Base-by-base conservation (phyloP, 2,113 vertebrate species). In the Mus musculus region DNA sequence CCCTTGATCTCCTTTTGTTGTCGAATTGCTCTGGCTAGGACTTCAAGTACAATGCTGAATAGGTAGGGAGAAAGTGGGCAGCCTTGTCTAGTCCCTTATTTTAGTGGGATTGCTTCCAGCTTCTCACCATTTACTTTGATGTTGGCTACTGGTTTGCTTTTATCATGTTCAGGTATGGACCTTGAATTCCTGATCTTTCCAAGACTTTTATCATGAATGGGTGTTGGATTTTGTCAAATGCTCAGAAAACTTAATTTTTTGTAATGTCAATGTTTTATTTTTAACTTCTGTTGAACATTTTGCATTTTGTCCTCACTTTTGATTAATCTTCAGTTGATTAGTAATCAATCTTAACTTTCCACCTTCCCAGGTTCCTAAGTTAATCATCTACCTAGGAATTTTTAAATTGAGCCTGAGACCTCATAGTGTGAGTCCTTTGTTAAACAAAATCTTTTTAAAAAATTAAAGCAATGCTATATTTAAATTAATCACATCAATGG, bases 331-430 rank as follows among this genome's bases (percentile, higher is more conserved):
- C 80, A 63, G 52, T 88, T 95, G 73, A 84, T 76, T 97, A 71
- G 65, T 77, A 89, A 89, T 94, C 8, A 2, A 59, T 89, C 78
- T 87, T 93, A 72, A 89, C 84, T 80, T 90, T 46, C 71, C 56
- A 33, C 91, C 54, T 72, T 95, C 69, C 87, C 46, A 59, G 75
- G 63, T 89, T 87, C 67, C 72, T 91, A 97, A 87, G 36, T 94
- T 95, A 94, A 96, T 95, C 81, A 93, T 87, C 82, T 95, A 94
- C 78, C 94, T 39, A 71, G 80, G 52, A 96, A 93, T 89, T 93
- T 73, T 92, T 96, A 63, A 95, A 56, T 67, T 93, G 69, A 80
- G 17, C 13, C 6, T 0, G 28, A 88, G 19, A 42, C 56, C 12
- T 24, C 63, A 46, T 65, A 4, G 20, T 88, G 56, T 67, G 75